phyloP scores from a whole-genome alignment of 2,888 invertebrate species.

The Leucophora obtusa region DNA sequence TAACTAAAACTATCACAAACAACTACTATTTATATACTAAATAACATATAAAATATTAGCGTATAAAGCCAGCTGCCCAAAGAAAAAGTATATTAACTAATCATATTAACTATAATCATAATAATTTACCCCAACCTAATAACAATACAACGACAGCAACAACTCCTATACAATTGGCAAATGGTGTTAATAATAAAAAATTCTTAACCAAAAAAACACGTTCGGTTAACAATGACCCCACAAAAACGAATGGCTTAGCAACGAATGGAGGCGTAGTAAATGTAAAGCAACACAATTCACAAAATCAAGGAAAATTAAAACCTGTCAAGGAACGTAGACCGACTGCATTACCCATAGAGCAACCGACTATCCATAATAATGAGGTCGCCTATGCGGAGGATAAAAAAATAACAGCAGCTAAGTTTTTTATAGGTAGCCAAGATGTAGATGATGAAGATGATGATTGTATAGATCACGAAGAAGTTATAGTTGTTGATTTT shows the following conservation, averaged over 20 bases:
- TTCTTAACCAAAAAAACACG: conserved; percentile 66
- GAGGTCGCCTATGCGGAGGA: neutral
- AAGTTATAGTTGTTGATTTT: conserved; percentile 19
- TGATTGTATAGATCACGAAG: conserved; percentile 4
- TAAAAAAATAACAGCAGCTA: conserved; percentile 62
- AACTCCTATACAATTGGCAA: neutral
- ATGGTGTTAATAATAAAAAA: conserved; percentile 60
- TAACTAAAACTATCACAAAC: conserved; percentile 21
- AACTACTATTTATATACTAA: neutral
- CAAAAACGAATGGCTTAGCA: conserved; percentile 42
- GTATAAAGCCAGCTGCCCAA: conserved; percentile 35
- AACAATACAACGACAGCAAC: conserved; percentile 45
- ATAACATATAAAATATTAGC: conserved; percentile 51
- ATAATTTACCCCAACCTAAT: conserved; percentile 30
- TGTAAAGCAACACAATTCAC: conserved; percentile 65
- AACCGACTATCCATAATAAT: conserved; percentile 66
- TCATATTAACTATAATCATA: conserved; percentile 61
- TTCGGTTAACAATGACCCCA: conserved; percentile 49
- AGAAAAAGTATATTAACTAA: conserved; percentile 62
- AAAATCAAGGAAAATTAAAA: conserved; percentile 70
- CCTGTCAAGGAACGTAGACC: conserved; percentile 74
- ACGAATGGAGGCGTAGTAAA: conserved; percentile 46
- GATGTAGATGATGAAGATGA: conserved; percentile 60
- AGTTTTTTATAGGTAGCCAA: conserved; percentile 72
- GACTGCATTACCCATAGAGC: conserved; percentile 72